Evolutionary conservation across 2,797 vertebrate genomes (phyloP).

Genomic region (Harpagifer antarcticus): DNA sequence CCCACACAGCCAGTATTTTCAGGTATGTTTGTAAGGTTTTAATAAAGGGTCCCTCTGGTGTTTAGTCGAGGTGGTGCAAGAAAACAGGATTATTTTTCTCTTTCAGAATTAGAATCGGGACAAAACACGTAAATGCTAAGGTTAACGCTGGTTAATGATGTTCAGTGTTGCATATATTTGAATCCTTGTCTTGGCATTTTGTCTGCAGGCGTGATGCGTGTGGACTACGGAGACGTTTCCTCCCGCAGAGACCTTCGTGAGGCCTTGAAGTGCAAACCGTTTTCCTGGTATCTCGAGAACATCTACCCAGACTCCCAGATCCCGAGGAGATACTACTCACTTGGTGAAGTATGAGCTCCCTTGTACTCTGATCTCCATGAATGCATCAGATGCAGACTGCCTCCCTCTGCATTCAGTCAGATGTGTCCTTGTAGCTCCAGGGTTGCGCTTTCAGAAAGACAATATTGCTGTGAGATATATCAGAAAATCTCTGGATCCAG

Average conservation of each 20-base stretch:
- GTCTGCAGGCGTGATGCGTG: conserved; percentile 92
- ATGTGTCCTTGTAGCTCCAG: conserved; percentile 43
- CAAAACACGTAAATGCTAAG: background rate
- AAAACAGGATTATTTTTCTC: background rate
- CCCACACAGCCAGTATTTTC: conserved; percentile 25
- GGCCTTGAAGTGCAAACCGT: conserved; percentile 93
- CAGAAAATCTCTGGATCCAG: conserved; percentile 45
- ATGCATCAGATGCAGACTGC: conserved; percentile 22
- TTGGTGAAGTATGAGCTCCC: conserved; percentile 93
- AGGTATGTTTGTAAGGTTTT: conserved; percentile 12
- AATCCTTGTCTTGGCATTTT: conserved; percentile 19
- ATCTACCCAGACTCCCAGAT: conserved; percentile 99
- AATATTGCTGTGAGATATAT: conserved; percentile 37
- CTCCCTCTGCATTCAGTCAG: conserved; percentile 40
- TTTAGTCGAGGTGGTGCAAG: conserved; percentile 57
- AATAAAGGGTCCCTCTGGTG: conserved; percentile 75
- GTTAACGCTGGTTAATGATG: conserved; percentile 4
- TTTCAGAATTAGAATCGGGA: background rate
- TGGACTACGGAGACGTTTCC: conserved; percentile 96
- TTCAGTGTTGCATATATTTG: conserved; percentile 1
- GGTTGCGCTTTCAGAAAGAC: conserved; percentile 31
- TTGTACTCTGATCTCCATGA: conserved; percentile 61
- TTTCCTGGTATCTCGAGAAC: conserved; percentile 98
- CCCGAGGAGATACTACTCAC: conserved; percentile 96
- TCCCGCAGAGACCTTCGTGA: conserved; percentile 91